Evolutionary conservation across 2,113 vertebrate species (phyloP).

Genomic region (Agapornis roseicollis): DNA sequence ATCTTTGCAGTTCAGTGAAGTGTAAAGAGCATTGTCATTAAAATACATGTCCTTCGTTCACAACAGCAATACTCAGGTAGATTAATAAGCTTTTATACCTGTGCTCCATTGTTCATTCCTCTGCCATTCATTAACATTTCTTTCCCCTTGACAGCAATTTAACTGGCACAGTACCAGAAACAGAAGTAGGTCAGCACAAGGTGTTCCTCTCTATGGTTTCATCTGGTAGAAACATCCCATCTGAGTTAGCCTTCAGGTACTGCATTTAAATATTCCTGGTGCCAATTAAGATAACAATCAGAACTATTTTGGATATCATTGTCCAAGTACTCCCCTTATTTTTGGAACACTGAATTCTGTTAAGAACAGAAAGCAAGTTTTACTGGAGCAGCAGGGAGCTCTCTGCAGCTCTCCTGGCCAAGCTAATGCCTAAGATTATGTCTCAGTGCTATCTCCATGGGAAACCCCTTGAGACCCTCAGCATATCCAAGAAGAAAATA

Average conservation of each 20-base stretch:
- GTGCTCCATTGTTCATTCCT: background rate
- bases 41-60: conserved; percentile 34
- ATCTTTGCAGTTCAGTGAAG: conserved; percentile 50
- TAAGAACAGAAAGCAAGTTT: background rate
- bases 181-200: conserved; percentile 69
- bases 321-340: background rate
- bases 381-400: background rate
- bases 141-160: conserved; percentile 49
- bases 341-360: background rate
- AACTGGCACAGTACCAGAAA: conserved; percentile 56
- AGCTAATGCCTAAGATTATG: background rate
- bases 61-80: conserved; percentile 2
- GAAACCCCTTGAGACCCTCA: background rate
- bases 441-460: background rate
- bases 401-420: background rate
- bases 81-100: conserved; percentile 33
- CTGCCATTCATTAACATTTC: conserved; percentile 50
- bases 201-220: conserved; percentile 61
- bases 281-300: conserved; percentile 48
- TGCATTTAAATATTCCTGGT: conserved; percentile 31
- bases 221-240: conserved; percentile 67
- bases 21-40: conserved; percentile 54
- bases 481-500: background rate
- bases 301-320: background rate
- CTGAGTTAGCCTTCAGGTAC: conserved; percentile 55